Evolutionary conservation across 2,797 vertebrate genomes (phyloP).

Genomic region (Pantherophis vulpinus): DNA sequence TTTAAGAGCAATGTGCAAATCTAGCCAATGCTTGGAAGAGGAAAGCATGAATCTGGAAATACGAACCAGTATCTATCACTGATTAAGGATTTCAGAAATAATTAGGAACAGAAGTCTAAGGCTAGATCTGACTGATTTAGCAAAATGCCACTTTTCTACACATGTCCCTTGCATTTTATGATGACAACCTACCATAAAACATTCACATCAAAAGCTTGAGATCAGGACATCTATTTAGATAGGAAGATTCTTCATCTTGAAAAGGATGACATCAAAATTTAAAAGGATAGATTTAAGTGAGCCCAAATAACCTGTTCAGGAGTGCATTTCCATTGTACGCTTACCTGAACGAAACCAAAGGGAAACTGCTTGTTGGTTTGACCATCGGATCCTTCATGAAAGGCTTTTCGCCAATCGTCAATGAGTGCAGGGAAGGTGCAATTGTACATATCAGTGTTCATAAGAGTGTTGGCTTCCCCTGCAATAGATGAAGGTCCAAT

Average conservation of each 20-base stretch:
- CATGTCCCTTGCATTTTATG: background rate
- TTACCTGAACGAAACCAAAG: slow-evolving; percentile 93
- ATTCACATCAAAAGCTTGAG: background rate
- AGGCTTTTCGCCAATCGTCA: slow-evolving; percentile 84
- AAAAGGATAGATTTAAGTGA: background rate
- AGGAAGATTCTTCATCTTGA: background rate
- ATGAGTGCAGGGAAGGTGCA: slow-evolving; percentile 90
- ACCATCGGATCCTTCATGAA: slow-evolving; percentile 77
- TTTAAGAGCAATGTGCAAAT: background rate
- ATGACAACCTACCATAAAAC: background rate
- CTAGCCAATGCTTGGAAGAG: background rate
- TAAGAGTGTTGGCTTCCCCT: slow-evolving; percentile 81
- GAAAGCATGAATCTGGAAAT: background rate
- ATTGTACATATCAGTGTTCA: slow-evolving; percentile 79
- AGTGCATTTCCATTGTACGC: background rate
- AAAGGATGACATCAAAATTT: background rate
- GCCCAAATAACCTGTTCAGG: background rate
- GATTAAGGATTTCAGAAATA: background rate
- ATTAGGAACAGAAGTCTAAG: background rate
- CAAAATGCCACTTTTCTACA: background rate
- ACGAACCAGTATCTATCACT: background rate
- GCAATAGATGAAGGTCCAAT: background rate
- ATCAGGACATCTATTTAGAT: background rate
- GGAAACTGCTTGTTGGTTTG: slow-evolving; percentile 82
- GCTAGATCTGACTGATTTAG: background rate